Evolutionary conservation across 2,888 invertebrate species (phyloP).

Genomic region (Scaptodrosophila latifasciaeformis): DNA sequence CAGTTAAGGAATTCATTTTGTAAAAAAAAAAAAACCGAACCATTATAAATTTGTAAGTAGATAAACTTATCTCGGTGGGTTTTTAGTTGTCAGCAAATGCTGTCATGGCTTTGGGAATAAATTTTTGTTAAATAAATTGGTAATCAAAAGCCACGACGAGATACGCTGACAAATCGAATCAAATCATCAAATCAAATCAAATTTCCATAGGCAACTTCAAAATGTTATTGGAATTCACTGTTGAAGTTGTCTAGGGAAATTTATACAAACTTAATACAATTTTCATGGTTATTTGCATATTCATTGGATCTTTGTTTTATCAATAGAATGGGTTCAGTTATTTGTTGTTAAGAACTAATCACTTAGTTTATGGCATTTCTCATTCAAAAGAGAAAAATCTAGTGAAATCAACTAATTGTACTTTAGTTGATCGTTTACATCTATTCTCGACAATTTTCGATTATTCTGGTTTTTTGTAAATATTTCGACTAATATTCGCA

Average conservation of each 20-base stretch:
- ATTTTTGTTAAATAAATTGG: constrained; percentile 3
- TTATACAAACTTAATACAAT: constrained; percentile 18
- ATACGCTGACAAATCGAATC: constrained; percentile 9
- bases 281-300: constrained; percentile 29
- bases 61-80: background rate
- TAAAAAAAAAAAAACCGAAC: constrained; percentile 27
- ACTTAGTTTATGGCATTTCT: constrained; percentile 73
- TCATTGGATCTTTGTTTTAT: constrained; percentile 20
- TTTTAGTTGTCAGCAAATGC: too few relatives aligned
- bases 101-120: constrained; percentile 23
- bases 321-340: constrained; percentile 21
- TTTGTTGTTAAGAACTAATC: constrained; percentile 70
- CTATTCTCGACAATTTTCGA: background rate
- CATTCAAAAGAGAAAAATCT: constrained; percentile 61
- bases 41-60: constrained; percentile 5
- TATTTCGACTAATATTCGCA: constrained; percentile 54
- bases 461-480: background rate
- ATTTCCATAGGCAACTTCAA: constrained; percentile 26
- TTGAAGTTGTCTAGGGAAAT: constrained; percentile 28
- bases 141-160: constrained; percentile 26
- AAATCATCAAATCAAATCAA: too few relatives aligned
- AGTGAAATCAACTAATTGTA: constrained; percentile 61
- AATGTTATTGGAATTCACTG: too few relatives aligned
- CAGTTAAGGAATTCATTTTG: constrained; percentile 16
- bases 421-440: constrained; percentile 24